A percentile compares a stretch with the other conserved stretches of the same genome.
phyloP scores from a whole-genome alignment of 2,113 vertebrate species.

The Tachysurus fulvidraco region DNA sequence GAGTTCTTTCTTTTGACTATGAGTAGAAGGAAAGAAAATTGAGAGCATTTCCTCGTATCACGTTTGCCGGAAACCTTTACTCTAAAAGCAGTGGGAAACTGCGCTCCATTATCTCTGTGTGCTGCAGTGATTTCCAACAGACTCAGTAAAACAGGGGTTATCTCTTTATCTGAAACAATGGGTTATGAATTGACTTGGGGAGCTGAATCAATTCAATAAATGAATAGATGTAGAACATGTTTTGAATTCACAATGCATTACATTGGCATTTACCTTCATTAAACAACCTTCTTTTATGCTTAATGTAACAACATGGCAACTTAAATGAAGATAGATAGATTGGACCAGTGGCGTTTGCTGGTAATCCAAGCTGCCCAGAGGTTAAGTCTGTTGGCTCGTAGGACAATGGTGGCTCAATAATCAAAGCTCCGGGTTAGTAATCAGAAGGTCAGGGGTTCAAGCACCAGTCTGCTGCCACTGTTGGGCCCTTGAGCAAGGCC shows the following conservation, averaged over 20 bases:
- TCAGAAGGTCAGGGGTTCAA: no score
- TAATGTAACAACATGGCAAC: not conserved
- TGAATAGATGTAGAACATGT: not conserved
- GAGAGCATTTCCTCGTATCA: slow-evolving; percentile 21
- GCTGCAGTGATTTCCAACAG: slow-evolving; percentile 20
- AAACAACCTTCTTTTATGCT: not conserved
- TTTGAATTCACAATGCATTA: not conserved
- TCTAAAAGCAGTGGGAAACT: not conserved
- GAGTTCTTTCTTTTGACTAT: not conserved
- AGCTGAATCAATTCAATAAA: slow-evolving; percentile 19
- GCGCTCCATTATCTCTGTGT: slow-evolving; percentile 16
- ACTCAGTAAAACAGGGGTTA: slow-evolving; percentile 14
- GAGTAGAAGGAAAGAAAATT: not conserved
- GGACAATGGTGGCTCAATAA: no score
- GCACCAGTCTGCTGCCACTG: no score
- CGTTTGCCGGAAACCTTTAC: not conserved
- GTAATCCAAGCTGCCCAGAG: no score
- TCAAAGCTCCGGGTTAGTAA: no score
- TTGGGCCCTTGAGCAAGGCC: no score
- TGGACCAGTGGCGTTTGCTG: no score
- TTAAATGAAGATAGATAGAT: not conserved
- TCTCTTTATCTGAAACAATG: slow-evolving; percentile 5
- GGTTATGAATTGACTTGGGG: not conserved
- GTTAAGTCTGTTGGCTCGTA: no score
- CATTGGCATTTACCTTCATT: not conserved